Evolutionary conservation across 2,797 vertebrate species (phyloP).

Genomic region (Lagorchestes hirsutus): DNA sequence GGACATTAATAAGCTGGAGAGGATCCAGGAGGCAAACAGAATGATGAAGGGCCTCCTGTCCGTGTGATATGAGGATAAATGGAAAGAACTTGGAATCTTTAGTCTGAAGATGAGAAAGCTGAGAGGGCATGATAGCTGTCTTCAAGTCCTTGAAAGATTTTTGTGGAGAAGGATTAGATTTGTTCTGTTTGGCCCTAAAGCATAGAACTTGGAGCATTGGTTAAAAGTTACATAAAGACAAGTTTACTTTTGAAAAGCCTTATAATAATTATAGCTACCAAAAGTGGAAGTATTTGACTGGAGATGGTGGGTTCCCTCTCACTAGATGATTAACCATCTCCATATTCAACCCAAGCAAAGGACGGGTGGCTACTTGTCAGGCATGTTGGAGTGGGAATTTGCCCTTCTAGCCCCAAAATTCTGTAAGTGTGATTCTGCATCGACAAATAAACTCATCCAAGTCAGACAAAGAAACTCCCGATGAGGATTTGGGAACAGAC

Average conservation of each 20-base stretch:
- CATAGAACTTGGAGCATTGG: neutral
- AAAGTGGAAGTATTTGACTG: neutral
- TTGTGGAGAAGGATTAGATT: neutral
- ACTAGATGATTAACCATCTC: neutral
- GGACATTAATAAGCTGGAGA: neutral
- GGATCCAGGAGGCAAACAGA: neutral
- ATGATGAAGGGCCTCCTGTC: neutral
- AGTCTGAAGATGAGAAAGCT: neutral
- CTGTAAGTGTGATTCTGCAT: neutral
- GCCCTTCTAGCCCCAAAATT: neutral
- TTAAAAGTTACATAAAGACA: neutral
- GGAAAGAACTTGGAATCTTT: neutral
- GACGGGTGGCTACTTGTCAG: neutral
- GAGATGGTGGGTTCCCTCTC: neutral
- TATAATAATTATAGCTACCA: neutral
- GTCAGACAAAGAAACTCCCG: neutral
- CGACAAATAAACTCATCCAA: neutral
- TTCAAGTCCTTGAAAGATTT: neutral
- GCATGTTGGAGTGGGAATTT: neutral
- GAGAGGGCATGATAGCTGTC: neutral
- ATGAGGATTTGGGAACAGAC: neutral
- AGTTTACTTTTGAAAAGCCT: neutral
- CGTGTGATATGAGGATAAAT: neutral
- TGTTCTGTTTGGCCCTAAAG: neutral
- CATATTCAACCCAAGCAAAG: neutral